Conservation (phyloP, 2,888 invertebrate species). For the Smittia aterrima region DNA sequence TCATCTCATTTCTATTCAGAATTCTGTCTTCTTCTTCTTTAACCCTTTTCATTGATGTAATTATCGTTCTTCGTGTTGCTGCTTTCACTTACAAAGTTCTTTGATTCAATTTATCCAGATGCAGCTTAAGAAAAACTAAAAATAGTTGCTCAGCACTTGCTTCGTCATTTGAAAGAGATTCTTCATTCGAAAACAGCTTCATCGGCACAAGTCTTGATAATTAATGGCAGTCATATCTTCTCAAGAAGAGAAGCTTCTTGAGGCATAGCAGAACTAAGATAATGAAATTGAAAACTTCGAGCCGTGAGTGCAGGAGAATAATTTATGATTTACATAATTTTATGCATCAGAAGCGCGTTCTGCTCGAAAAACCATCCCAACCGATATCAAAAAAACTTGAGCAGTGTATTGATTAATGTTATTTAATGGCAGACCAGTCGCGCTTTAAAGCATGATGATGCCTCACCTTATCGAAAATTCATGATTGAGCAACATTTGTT, state of each 20-base stretch:
- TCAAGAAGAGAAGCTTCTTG: not conserved
- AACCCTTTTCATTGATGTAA: no score
- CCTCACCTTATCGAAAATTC: not conserved
- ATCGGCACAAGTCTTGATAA: not conserved
- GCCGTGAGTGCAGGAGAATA: not conserved
- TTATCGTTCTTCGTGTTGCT: no score
- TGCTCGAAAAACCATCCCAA: not conserved
- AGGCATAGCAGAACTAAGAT: constrained; percentile 10
- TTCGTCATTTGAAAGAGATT: no score
- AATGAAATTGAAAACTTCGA: constrained; percentile 8
- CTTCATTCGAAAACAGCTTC: not conserved
- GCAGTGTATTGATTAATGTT: not conserved
- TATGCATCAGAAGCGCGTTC: not conserved
- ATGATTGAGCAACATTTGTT: not conserved
- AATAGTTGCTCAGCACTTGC: no score
- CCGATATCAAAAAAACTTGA: not conserved
- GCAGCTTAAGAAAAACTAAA: no score
- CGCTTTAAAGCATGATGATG: not conserved
- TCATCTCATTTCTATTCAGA: no score
- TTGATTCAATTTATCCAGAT: no score
- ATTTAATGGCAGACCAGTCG: not conserved
- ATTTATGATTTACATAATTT: constrained; percentile 8
- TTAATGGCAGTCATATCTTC: not conserved
- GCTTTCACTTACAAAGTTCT: no score
- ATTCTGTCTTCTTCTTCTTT: no score